Percentiles rank a stretch among this genome's conserved stretches.
These are phyloP conservation scores for Ochotona princeps DNA, from an alignment of 2,113 vertebrate species.

Conservation along the genomic window DNA sequence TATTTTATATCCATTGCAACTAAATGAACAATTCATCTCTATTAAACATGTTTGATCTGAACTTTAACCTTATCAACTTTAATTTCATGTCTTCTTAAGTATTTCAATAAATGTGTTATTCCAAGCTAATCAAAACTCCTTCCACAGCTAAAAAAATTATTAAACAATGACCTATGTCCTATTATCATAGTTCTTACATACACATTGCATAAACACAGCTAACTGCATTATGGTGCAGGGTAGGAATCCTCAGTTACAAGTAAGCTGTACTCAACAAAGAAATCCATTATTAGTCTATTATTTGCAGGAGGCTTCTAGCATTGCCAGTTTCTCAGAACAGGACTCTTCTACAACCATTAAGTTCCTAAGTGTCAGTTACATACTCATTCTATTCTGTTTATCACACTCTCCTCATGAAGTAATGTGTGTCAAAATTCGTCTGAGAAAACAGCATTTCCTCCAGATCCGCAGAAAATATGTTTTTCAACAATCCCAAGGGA, in stretches of 20 bases:
- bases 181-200: not conserved
- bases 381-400: not conserved
- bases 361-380: not conserved
- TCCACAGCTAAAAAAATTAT: not conserved
- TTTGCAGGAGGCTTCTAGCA: not conserved
- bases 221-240: not conserved
- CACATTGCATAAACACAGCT: not conserved
- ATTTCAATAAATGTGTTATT: not conserved
- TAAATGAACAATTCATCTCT: not conserved
- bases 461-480: not conserved
- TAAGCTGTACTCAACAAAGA: not conserved
- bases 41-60: not conserved
- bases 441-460: not conserved
- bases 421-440: not conserved
- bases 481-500: not conserved
- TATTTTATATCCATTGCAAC: not conserved
- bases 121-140: not conserved
- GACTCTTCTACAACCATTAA: not conserved
- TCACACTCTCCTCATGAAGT: not conserved
- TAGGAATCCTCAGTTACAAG: rapidly evolving
- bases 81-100: constrained; percentile 19
- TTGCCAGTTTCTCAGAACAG: not conserved
- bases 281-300: not conserved
- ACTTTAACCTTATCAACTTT: not conserved
- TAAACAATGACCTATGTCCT: rapidly evolving